Evolutionary conservation across 2,113 vertebrate species (phyloP), one percentile per base, ranked within the genome.

Genomic region (Triplophysa dalaica): DNA sequence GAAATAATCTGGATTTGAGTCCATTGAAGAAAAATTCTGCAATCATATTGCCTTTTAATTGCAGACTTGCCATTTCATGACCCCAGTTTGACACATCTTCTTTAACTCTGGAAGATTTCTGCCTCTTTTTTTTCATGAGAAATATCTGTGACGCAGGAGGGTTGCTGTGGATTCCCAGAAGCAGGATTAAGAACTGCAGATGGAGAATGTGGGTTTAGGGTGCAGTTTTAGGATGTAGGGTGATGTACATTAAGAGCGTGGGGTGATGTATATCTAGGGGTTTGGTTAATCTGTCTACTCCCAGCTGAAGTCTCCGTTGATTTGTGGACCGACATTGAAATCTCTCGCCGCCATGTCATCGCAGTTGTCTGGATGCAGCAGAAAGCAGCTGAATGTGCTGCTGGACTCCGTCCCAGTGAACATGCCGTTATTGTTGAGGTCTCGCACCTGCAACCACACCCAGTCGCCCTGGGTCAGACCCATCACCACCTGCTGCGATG

Each of bases 391-490:
- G 82, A 93, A 93, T 56, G 85, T 89, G 66, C 90, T 92, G 79
- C 84, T 88, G 76, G 70, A 17, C 67, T 93, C 91, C 0, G 4
- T 0, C 9, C 79, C 78, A 2, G 79, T 45, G 24, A 54, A 89
- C 85, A 91, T 88, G 79, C 91, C 91, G 0, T 93, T 93, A 60
- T 22, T 87, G 11, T 0, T 21, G 0, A 0, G 0, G 61, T 91
- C 84, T 24, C 87, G 89, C 43, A 93, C 91, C 84, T 89, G 89
- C 1, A 93, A 0, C 91, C 91, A 92, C 21, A 91, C 85, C 66
- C n/a, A 17, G 81, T 91, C 89, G 1, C 89, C 86, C 1, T 12
- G 14, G 1, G 0, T 16, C 76, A 93, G 82, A 72, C 89, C 84
- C 11, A 92, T 73, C 24, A 92, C 50, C 0, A 91, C 75, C 7